Percentiles rank a stretch among this genome's conserved stretches.
Conservation (phyloP, 2,888 invertebrate species). For the Bombyx huttoni region DNA sequence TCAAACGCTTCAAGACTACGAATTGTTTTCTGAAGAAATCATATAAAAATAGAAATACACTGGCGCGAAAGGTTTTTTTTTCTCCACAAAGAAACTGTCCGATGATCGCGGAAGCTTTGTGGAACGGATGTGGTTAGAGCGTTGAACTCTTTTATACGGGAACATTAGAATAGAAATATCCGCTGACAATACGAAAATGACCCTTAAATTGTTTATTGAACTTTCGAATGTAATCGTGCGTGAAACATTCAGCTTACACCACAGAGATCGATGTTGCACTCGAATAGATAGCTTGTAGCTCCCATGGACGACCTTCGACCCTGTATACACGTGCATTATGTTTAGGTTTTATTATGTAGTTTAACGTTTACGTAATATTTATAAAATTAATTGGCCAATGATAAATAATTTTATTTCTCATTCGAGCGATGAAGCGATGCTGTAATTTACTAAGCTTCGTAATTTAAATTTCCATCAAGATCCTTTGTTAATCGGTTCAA, state of each 20-base stretch:
- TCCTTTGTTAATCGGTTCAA: slow-evolving; percentile 26
- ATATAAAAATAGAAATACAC: neutral
- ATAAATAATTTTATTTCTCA: neutral
- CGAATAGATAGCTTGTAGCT: too few species aligned
- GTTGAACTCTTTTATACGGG: slow-evolving; percentile 55
- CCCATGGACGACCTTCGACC: too few species aligned
- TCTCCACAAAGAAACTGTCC: neutral
- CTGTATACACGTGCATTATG: too few species aligned
- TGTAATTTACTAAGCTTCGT: slow-evolving; percentile 5
- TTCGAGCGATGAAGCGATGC: neutral
- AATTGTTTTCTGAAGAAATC: too few species aligned
- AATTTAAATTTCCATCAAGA: slow-evolving; percentile 23
- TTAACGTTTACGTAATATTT: too few species aligned
- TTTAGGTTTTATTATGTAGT: too few species aligned
- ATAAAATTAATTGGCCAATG: neutral
- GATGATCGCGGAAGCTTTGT: neutral
- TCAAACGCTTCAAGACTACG: too few species aligned
- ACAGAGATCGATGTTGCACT: too few species aligned
- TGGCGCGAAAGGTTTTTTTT: neutral
- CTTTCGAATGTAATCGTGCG: neutral
- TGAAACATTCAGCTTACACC: neutral
- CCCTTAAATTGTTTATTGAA: neutral
- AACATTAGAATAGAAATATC: slow-evolving; percentile 6
- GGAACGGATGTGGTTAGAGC: slow-evolving; percentile 20
- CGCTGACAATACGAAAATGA: neutral